A percentile compares a stretch with the other conserved stretches of the same genome.
Conservation (phyloP, 2,888 invertebrate genomes). For the Spilosoma lubricipeda region DNA sequence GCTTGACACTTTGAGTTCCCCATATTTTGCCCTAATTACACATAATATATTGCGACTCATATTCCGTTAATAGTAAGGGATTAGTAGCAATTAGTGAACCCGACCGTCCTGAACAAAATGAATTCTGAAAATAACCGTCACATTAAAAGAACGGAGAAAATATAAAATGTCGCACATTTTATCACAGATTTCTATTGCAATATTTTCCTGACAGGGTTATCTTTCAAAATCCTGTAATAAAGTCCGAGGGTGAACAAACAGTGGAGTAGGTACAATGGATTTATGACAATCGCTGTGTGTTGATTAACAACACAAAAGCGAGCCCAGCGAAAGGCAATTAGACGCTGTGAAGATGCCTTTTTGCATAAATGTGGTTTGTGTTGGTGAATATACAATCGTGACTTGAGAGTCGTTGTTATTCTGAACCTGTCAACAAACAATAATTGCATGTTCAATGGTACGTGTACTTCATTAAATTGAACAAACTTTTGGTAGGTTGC, state of each 20-base stretch:
- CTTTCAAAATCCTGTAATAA: conserved; percentile 42
- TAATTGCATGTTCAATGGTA: conserved; percentile 20
- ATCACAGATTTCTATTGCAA: conserved; percentile 20
- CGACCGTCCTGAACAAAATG: conserved; percentile 17
- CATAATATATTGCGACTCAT: conserved; percentile 29
- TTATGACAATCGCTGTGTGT: conserved; percentile 54
- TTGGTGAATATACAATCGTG: conserved; percentile 41
- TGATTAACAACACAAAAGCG: conserved; percentile 70
- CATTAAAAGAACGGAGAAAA: conserved; percentile 4
- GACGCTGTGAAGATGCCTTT: conserved; percentile 50
- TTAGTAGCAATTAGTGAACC: conserved; percentile 28
- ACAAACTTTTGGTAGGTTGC: conserved; percentile 7
- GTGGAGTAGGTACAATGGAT: conserved; percentile 46
- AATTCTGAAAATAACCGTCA: conserved; percentile 14
- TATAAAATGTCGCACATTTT: conserved; percentile 16
- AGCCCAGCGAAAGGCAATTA: conserved; percentile 64
- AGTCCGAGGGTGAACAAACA: conserved; percentile 41
- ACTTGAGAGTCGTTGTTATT: conserved; percentile 25
- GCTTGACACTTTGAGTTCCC: conserved; percentile 7
- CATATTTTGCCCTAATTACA: conserved; percentile 24
- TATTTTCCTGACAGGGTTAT: conserved; percentile 23
- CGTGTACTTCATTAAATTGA: conserved; percentile 5
- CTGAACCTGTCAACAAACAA: conserved; percentile 21
- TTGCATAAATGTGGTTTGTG: conserved; percentile 42
- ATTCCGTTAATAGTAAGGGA: conserved; percentile 29